Evolutionary conservation across 2,888 invertebrate genomes (phyloP).

Genomic region (Oscheius sp.): DNA sequence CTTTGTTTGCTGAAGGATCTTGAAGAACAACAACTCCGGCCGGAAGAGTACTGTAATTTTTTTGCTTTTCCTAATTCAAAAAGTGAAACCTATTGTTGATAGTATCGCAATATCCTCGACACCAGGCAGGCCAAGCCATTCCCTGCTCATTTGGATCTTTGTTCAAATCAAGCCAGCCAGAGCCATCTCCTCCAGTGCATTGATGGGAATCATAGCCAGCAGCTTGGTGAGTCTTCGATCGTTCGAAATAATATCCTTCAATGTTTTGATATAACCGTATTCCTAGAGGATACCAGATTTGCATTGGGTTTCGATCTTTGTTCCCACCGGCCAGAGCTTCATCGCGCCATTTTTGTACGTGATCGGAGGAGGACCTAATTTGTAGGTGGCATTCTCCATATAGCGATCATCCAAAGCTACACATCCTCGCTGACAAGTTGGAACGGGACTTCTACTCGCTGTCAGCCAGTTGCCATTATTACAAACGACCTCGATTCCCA

Average conservation of each 20-base stretch:
- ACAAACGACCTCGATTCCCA: background rate
- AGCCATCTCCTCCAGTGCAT: background rate
- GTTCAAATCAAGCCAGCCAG: constrained; percentile 10
- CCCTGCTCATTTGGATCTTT: background rate
- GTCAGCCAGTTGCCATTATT: background rate
- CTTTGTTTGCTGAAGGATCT: background rate
- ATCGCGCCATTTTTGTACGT: background rate
- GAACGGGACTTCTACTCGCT: background rate
- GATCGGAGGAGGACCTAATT: background rate
- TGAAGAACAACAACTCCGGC: background rate
- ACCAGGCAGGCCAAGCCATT: constrained; percentile 6
- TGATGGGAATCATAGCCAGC: constrained; percentile 2
- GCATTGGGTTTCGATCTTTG: constrained; percentile 4
- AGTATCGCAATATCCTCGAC: constrained; percentile 1
- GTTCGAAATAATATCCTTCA: constrained; percentile 1
- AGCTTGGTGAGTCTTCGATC: constrained; percentile 3
- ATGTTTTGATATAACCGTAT: background rate
- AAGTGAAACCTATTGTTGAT: background rate
- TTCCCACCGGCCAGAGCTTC: background rate
- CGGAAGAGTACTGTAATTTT: background rate
- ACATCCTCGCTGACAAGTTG: constrained; percentile 7
- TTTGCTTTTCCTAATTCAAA: background rate
- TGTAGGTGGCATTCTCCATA: constrained; percentile 13
- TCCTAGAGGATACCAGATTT: background rate
- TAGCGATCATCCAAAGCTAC: background rate